Evolutionary conservation across 1,140 invertebrate genomes (phyloP).

Genomic region (Drosophila sturtevanti): DNA sequence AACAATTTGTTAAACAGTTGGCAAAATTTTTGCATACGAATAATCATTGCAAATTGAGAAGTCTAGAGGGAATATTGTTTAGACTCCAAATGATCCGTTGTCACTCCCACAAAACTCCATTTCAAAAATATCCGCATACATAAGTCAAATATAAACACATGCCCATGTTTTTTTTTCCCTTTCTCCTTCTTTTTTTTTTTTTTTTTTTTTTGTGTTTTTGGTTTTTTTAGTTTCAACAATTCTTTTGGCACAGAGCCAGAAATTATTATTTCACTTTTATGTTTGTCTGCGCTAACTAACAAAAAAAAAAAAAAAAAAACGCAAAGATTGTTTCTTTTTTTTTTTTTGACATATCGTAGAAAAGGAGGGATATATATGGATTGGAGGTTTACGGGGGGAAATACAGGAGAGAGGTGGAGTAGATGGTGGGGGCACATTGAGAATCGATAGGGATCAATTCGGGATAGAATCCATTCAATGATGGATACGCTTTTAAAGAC

Average conservation of each 20-base stretch:
- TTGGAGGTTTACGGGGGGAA: background rate
- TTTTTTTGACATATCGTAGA: constrained; percentile 8
- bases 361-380: background rate
- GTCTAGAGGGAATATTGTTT: background rate
- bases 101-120: background rate
- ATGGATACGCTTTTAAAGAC: constrained; percentile 55
- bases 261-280: constrained; percentile 81
- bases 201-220: constrained; percentile 39
- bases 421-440: constrained; percentile 34
- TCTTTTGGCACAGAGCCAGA: constrained; percentile 70
- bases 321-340: constrained; percentile 12
- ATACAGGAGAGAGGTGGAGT: background rate
- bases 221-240: constrained; percentile 68
- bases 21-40: background rate
- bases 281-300: constrained; percentile 79
- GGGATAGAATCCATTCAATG: constrained; percentile 23
- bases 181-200: constrained; percentile 3
- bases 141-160: constrained; percentile 78
- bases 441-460: constrained; percentile 21
- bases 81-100: background rate
- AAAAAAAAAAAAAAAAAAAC: constrained; percentile 56
- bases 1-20: background rate
- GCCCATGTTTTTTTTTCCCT: constrained; percentile 31
- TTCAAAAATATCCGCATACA: constrained; percentile 56
- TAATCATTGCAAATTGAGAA: background rate